These are phyloP conservation scores for Drosophila kohkoa DNA, from an alignment of 1,140 invertebrate genomes.

Conservation along the genomic window DNA sequence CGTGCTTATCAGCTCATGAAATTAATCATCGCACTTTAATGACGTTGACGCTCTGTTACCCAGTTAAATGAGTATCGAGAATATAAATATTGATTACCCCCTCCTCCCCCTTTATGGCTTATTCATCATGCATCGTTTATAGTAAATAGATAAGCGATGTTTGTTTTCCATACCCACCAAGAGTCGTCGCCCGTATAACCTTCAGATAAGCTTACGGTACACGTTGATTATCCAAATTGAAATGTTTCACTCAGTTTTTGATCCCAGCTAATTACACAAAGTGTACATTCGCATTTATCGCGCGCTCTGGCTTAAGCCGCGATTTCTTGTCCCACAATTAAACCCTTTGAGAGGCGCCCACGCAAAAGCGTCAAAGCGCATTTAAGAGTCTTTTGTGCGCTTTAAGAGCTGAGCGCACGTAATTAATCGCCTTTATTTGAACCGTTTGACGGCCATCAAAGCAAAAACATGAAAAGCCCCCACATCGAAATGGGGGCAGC, in stretches of 20 bases:
- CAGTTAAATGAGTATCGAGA: conserved; percentile 11
- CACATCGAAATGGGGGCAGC: conserved; percentile 63
- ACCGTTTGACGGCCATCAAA: conserved; percentile 69
- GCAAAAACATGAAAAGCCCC: conserved; percentile 70
- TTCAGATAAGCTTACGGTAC: conserved; percentile 11
- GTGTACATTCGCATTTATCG: conserved; percentile 12
- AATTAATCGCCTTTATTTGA: conserved; percentile 70
- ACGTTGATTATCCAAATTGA: conserved; percentile 19
- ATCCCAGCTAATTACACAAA: conserved; percentile 28
- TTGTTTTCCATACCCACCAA: not conserved
- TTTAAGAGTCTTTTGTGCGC: conserved; percentile 67
- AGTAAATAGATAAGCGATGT: conserved; percentile 20
- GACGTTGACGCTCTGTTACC: conserved; percentile 10
- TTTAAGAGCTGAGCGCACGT: conserved; percentile 46
- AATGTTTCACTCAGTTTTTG: conserved; percentile 20
- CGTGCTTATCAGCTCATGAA: conserved; percentile 21
- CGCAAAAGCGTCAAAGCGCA: conserved; percentile 65
- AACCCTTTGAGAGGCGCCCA: conserved; percentile 39
- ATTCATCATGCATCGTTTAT: not conserved
- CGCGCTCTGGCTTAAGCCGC: conserved; percentile 37
- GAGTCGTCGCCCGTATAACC: too few relatives aligned
- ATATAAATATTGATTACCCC: conserved; percentile 26
- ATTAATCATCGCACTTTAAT: conserved; percentile 35
- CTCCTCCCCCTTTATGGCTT: not conserved
- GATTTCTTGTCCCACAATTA: conserved; percentile 59